phyloP scores from a whole-genome alignment of 2,888 invertebrate genomes.

The Drosophila neotestacea region DNA sequence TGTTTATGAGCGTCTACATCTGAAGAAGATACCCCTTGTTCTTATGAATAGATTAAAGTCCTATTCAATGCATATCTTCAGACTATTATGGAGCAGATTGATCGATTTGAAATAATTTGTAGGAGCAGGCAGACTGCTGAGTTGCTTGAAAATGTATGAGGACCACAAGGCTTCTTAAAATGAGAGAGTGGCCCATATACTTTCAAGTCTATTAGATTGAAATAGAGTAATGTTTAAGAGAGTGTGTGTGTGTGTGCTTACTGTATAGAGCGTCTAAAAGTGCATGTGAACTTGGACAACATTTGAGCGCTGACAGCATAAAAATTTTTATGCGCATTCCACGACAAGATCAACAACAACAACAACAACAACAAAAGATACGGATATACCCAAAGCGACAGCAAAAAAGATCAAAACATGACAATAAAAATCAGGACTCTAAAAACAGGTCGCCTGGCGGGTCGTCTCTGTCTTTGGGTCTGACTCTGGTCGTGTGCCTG shows the following conservation, averaged over 20 bases:
- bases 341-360: constrained; percentile 49
- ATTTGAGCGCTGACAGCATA: constrained; percentile 60
- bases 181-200: neutral
- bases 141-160: neutral
- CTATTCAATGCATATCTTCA: no score
- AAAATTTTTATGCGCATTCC: constrained; percentile 78
- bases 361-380: constrained; percentile 31
- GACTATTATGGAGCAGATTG: no score
- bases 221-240: constrained; percentile 1
- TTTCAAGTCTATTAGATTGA: constrained; percentile 10
- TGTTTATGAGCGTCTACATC: no score
- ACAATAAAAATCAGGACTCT: constrained; percentile 81
- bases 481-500: constrained; percentile 71
- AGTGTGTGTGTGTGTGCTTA: neutral
- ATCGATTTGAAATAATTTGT: no score
- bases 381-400: constrained; percentile 31
- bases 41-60: no score
- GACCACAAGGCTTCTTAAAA: neutral
- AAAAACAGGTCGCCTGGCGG: constrained; percentile 69
- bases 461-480: constrained; percentile 41
- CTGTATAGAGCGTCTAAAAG: constrained; percentile 13
- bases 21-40: no score
- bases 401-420: constrained; percentile 76
- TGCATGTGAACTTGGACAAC: constrained; percentile 41
- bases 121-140: no score